These are phyloP conservation scores for Sinocyclocheilus maitianheensis DNA, from an alignment of 2,113 vertebrate species.

Conservation along the genomic window DNA sequence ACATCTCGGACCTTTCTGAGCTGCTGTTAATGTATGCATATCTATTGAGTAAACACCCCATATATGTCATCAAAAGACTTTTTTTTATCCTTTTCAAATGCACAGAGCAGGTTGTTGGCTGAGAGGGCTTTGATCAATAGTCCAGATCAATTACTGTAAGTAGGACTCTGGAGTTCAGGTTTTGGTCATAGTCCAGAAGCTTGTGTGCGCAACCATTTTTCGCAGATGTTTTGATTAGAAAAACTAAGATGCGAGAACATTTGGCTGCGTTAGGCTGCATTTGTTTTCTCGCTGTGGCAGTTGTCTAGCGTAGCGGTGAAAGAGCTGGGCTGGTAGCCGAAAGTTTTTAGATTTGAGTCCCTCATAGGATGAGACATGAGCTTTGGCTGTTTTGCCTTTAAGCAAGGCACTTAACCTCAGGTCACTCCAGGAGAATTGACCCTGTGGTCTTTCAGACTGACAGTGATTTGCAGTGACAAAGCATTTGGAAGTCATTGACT, in stretches of 20 bases:
- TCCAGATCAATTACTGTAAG: constrained; percentile 32
- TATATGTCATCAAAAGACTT: not conserved
- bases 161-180: constrained; percentile 6
- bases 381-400: not conserved
- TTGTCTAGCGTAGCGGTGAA: not conserved
- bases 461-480: not conserved
- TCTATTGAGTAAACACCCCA: not conserved
- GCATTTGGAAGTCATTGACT: not conserved
- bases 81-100: not conserved
- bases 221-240: not conserved
- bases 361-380: not conserved
- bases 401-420: constrained; percentile 8
- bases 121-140: constrained; percentile 25
- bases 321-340: not conserved
- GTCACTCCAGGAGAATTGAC: not conserved
- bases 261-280: not conserved
- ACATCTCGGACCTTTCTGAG: not conserved
- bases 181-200: constrained; percentile 7
- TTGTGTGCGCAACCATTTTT: not conserved
- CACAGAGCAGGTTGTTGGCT: not conserved
- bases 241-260: not conserved
- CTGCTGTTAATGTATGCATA: not conserved
- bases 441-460: not conserved
- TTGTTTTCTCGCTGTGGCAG: not conserved
- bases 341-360: not conserved